Conservation (phyloP, 2,888 invertebrate genomes). For the Pyralis farinalis region DNA sequence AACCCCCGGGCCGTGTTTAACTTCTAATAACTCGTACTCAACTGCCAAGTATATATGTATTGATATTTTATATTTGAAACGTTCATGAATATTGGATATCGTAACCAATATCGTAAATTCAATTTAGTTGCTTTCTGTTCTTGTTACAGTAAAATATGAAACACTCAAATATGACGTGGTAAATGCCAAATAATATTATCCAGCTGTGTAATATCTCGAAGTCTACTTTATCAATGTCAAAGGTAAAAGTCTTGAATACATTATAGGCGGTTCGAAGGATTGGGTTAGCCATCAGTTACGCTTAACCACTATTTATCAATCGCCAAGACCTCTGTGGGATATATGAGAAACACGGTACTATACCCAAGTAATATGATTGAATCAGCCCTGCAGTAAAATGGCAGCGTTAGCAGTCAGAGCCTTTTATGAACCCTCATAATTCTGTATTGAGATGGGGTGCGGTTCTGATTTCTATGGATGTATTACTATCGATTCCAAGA, state of each 20-base stretch:
- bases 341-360: no score
- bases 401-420: neutral
- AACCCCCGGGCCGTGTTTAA: constrained; percentile 3
- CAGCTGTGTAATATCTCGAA: no score
- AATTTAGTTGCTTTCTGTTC: no score
- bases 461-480: neutral
- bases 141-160: no score
- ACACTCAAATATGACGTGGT: no score
- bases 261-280: no score
- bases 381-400: neutral
- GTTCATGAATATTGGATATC: neutral
- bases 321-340: no score
- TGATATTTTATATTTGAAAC: constrained; percentile 1
- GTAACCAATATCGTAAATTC: neutral
- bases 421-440: neutral
- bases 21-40: constrained; percentile 3
- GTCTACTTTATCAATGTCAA: no score
- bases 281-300: no score
- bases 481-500: neutral
- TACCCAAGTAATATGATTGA: neutral
- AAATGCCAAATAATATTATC: no score
- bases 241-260: no score
- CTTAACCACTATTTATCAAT: no score
- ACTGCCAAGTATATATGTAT: neutral
- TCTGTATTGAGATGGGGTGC: neutral